Base-by-base conservation (phyloP, 1,140 invertebrate genomes). In the Nymphalis io region DNA sequence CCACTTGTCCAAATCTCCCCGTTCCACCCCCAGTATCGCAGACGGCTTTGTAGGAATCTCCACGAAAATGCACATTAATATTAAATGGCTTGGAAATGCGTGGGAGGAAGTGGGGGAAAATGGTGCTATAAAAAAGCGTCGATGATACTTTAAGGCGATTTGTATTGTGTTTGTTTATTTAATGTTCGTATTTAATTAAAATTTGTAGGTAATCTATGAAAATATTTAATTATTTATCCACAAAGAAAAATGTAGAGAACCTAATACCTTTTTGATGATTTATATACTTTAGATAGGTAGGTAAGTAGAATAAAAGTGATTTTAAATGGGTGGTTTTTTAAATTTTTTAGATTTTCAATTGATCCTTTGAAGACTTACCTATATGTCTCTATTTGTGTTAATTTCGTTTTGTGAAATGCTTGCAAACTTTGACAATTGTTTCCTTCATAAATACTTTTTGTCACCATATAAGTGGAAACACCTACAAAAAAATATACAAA, bases 41-140 rank as follows among this genome's bases (percentile, higher is more conserved):
- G 88, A 85, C 83, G 84, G 85, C 84, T 88, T 88, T 88, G 82
- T 90, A 87, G 85, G 88, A 90, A 89, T 89, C 86, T 89, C 87
- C 85, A 89, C 88, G 88, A 90, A 90, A 90, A 89, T 90, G 85
- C 88, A 91, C 89, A 91, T 91, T 91, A 91, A 91, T 90, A 91
- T 91, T 91, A 90, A 91, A 91, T 91, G 88, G 88, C 89, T 89
- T 87, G 89, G 88, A 91, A 91, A 87, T 90, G 83, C 85, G 84
- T 83, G 79, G 82, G 75, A 82, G 74, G 59, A 74, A 71, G 72
- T 57, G 75, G 76, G 72, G 76, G 73, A 75, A 68, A 65, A 73
- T 77, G 81, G 76, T 85, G 85, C 85, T 86, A 86, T 89, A 89
- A 91, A 90, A 88, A 83, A 73, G 81, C 81, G 80, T 82, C 84